phyloP scores from a whole-genome alignment of 2,113 vertebrate species.

The Daboia siamensis region DNA sequence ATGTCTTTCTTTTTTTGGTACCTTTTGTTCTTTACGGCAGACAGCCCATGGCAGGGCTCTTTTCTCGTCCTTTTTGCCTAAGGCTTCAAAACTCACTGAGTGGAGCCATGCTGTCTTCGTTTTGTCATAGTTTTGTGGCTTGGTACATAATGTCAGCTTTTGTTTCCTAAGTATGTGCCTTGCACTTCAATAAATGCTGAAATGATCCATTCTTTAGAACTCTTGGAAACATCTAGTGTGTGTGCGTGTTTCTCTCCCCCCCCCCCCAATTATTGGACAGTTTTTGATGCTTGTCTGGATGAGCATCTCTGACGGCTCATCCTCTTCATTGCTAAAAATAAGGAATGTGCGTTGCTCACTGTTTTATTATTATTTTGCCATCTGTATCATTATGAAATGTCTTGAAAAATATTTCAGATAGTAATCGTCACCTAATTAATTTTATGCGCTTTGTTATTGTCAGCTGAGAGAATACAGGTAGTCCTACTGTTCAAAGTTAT shows the following conservation, averaged over 20 bases:
- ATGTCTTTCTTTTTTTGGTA: slow-evolving; percentile 25
- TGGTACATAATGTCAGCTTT: slow-evolving; percentile 39
- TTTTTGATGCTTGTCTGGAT: neutral
- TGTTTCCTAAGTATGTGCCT: slow-evolving; percentile 39
- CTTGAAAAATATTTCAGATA: neutral
- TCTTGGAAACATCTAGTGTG: neutral
- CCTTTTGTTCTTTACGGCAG: slow-evolving; percentile 6
- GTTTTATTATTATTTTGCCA: neutral
- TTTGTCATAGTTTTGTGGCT: slow-evolving; percentile 41
- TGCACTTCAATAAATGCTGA: slow-evolving; percentile 28
- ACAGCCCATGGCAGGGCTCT: slow-evolving; percentile 23
- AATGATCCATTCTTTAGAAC: neutral
- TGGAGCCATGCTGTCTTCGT: slow-evolving; percentile 43
- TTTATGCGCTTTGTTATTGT: neutral
- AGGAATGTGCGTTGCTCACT: neutral
- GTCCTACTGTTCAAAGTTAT: neutral
- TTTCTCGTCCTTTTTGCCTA: slow-evolving; percentile 22
- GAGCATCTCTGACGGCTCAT: neutral
- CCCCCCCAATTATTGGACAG: neutral
- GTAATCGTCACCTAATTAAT: neutral
- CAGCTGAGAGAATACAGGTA: neutral
- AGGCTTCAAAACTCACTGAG: slow-evolving; percentile 11
- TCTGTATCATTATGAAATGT: neutral
- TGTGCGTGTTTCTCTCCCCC: neutral
- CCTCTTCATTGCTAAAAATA: neutral